These are phyloP conservation scores for Cyprinodon tularosa DNA, from an alignment of 2,113 vertebrate genomes.

Conservation along the genomic window DNA sequence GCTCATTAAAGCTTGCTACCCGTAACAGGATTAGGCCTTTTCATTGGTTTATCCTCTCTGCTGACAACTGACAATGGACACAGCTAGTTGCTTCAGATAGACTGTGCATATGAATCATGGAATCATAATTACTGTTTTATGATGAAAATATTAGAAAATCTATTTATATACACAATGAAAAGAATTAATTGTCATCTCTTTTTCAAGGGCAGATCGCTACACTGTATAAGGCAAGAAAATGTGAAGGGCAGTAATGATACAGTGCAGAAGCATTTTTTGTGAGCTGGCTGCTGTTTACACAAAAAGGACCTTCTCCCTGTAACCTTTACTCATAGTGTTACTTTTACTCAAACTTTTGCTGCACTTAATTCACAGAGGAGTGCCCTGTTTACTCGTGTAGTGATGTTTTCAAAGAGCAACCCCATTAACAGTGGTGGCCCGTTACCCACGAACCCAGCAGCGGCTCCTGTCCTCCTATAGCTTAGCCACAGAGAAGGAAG, in stretches of 20 bases:
- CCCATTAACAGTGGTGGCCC: slow-evolving; percentile 69
- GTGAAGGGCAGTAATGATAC: slow-evolving; percentile 59
- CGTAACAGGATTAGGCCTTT: slow-evolving; percentile 77
- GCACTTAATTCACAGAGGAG: slow-evolving; percentile 66
- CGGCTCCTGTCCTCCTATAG: slow-evolving; percentile 51
- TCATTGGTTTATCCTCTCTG: slow-evolving; percentile 74
- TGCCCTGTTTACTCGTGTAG: slow-evolving; percentile 67
- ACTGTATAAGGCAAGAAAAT: slow-evolving; percentile 60
- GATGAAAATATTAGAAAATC: slow-evolving; percentile 77
- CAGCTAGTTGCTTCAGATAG: slow-evolving; percentile 71
- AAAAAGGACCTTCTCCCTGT: slow-evolving; percentile 41
- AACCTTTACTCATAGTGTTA: slow-evolving; percentile 62
- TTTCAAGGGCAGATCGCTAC: slow-evolving; percentile 74
- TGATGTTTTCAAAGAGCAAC: slow-evolving; percentile 76
- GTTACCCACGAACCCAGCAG: slow-evolving; percentile 50
- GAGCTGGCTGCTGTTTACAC: slow-evolving; percentile 43
- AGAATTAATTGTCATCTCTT: slow-evolving; percentile 76
- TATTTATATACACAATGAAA: slow-evolving; percentile 70
- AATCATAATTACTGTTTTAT: slow-evolving; percentile 80
- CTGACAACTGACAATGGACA: slow-evolving; percentile 75
- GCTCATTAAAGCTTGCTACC: slow-evolving; percentile 78
- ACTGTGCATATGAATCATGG: slow-evolving; percentile 75
- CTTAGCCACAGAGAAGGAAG: slow-evolving; percentile 54
- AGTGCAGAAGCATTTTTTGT: slow-evolving; percentile 30
- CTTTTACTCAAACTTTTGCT: slow-evolving; percentile 71